Evolutionary conservation across 2,797 vertebrate species (phyloP).

Genomic region (Choloepus didactylus): DNA sequence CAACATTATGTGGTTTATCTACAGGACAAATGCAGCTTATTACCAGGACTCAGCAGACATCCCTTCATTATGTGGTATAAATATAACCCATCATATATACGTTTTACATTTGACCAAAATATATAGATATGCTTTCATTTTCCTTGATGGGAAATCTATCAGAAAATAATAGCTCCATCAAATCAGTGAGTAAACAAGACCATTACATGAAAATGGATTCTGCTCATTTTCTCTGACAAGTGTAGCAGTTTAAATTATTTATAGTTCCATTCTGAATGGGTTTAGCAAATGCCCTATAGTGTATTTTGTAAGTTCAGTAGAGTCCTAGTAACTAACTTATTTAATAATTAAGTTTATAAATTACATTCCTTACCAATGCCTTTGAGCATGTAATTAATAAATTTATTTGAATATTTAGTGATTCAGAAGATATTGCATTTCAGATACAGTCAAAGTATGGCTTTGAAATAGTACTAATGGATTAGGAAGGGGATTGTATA

Average conservation of each 20-base stretch:
- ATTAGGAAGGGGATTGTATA: not conserved
- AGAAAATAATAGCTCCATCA: conserved; percentile 14
- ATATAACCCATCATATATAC: not conserved
- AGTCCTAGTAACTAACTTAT: conserved; percentile 14
- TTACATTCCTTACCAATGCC: conserved; percentile 42
- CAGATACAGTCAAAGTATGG: not conserved
- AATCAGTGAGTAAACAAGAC: conserved; percentile 50
- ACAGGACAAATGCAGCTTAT: not conserved
- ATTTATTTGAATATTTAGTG: conserved; percentile 57
- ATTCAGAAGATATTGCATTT: conserved; percentile 20
- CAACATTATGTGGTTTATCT: not conserved
- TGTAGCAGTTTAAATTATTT: conserved; percentile 62
- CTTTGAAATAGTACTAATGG: not conserved
- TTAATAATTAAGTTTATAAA: conserved; percentile 66
- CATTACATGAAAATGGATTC: conserved; percentile 60
- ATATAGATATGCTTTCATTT: not conserved
- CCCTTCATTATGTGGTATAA: not conserved
- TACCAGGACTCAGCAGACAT: not conserved
- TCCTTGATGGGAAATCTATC: conserved; percentile 43
- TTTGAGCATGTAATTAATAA: conserved; percentile 12
- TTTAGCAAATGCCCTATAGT: conserved; percentile 38
- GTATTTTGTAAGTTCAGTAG: conserved; percentile 47
- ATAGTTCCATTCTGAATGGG: not conserved
- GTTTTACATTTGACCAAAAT: not conserved
- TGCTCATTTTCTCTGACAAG: conserved; percentile 61